Evolutionary conservation across 2,113 vertebrate species (phyloP), one percentile per base, ranked within the genome.

Genomic region (Microcebus griseorufus): DNA sequence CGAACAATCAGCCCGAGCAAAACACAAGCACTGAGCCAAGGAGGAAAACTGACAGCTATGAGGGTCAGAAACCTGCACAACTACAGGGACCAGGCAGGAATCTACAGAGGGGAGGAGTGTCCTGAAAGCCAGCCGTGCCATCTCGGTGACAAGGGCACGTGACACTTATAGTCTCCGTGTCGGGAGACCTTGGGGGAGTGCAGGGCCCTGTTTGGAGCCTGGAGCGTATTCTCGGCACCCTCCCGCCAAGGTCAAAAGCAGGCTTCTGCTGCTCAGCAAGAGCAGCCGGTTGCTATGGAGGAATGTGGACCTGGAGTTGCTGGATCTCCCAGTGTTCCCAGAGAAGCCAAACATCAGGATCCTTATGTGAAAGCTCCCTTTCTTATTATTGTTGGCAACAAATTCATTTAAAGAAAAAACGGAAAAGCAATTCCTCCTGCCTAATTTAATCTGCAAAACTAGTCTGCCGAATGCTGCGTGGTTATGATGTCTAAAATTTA

Each of bases 1-100:
- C 64, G 69, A 85, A 90, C 85, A 53, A 82, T 48, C 62, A 29
- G 58, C 10, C 13, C 22, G 58, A 89, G 64, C 58, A 94, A 42
- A 91, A 82, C 58, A 55, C 82, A 91, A 78, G 34, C 82, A 65
- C 22, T 9, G 34, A 67, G 53, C 67, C 70, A 94, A 55, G 81
- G 95, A 87, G 85, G 53, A 91, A 93, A 79, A n/a, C 51, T 17
- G 91, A 94, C 93, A 95, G 95, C 91, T 76, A 79, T 69, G 7
- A 32, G 58, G 81, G 85, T 76, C 58, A 53, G 70, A 88, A 34
- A 13, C 17, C 23, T 79, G 76, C 62, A 76, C 25, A 62, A 22
- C 51, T 27, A 32, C 37, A 42, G 79, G 62, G 51, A 32, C 42
- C 53, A 39, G 37, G 29, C 58, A 65, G 70, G 13, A 62, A 62